phyloP scores from a whole-genome alignment of 2,797 vertebrate genomes.

The Petrocephalus schoutedeni region DNA sequence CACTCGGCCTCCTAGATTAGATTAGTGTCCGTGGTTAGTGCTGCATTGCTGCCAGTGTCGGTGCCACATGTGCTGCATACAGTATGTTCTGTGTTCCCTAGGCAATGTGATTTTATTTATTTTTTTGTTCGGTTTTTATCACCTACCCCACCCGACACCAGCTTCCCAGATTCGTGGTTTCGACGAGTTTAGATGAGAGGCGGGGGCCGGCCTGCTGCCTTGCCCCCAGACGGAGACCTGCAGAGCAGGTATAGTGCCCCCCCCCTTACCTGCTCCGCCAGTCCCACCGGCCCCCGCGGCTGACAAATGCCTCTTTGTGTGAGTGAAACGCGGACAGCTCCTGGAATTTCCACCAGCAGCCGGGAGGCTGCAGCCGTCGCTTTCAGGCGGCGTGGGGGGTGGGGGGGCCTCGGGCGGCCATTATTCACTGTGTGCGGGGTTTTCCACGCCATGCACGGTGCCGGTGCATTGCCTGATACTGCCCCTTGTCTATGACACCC shows the following conservation, averaged over 20 bases:
- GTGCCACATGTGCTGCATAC: background rate
- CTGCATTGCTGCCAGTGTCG: background rate
- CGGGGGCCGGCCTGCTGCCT: too few relatives aligned
- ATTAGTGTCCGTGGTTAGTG: background rate
- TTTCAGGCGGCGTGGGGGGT: background rate
- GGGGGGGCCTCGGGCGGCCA: background rate
- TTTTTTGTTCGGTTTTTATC: background rate
- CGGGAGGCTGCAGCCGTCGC: background rate
- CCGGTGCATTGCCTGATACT: background rate
- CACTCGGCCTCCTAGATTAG: background rate
- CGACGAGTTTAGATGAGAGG: background rate
- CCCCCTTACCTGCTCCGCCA: slow-evolving; percentile 23
- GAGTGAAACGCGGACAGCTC: background rate
- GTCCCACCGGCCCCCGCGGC: slow-evolving; percentile 27
- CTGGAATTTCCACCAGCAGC: slow-evolving; percentile 15
- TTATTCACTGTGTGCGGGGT: background rate
- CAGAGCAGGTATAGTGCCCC: background rate
- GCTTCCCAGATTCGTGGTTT: background rate
- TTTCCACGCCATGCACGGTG: background rate
- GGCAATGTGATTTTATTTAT: background rate
- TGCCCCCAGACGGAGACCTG: background rate
- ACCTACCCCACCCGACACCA: background rate
- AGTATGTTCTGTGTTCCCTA: background rate
- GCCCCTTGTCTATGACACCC: background rate
- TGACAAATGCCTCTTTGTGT: slow-evolving; percentile 33